These are phyloP conservation scores for Meta bourneti DNA, from an alignment of 2,888 invertebrate species.

Conservation along the genomic window DNA sequence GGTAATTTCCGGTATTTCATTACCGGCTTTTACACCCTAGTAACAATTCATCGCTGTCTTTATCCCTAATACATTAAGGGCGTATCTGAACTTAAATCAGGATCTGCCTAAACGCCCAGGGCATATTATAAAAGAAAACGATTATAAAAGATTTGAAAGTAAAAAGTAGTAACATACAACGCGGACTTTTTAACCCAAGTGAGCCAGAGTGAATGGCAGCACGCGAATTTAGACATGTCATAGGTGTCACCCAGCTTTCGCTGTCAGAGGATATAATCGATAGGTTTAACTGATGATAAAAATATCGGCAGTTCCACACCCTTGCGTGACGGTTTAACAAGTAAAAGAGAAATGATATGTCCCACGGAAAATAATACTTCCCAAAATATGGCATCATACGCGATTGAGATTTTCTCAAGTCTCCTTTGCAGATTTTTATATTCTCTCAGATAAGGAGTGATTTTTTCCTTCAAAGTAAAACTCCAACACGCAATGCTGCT, in stretches of 20 bases:
- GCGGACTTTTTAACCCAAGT: not conserved
- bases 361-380: not conserved
- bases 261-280: constrained; percentile 16
- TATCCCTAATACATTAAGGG: too few species aligned
- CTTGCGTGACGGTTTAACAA: not conserved
- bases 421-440: not conserved
- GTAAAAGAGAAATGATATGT: not conserved
- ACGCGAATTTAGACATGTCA: not conserved
- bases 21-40: too few species aligned
- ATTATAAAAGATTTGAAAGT: not conserved
- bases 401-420: not conserved
- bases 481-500: too few species aligned
- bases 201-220: not conserved
- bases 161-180: not conserved
- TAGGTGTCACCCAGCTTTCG: constrained; percentile 21
- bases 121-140: not conserved
- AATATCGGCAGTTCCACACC: constrained; percentile 12
- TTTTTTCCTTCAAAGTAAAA: not conserved
- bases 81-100: too few species aligned
- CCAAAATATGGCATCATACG: not conserved
- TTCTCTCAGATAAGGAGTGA: not conserved
- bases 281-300: constrained; percentile 30
- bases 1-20: too few species aligned
- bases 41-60: too few species aligned
- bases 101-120: too few species aligned